A percentile compares a stretch with the other conserved stretches of the same genome.
These are phyloP conservation scores for Sebastes alutus DNA, from an alignment of 2,797 vertebrate species.

Conservation along the genomic window DNA sequence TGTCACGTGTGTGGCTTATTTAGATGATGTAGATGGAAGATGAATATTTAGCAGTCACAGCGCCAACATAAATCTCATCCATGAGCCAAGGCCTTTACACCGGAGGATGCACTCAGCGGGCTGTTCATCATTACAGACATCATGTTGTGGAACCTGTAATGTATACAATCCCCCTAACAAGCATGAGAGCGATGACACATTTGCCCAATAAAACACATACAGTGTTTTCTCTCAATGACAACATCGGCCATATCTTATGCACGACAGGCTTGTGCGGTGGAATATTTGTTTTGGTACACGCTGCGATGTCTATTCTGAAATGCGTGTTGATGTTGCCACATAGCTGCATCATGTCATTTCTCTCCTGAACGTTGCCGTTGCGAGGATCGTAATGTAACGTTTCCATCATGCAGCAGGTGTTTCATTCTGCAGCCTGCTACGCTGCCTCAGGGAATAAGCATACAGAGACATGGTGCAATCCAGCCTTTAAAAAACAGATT, in stretches of 20 bases:
- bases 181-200: slow-evolving; percentile 28
- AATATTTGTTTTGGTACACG: background rate
- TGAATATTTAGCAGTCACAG: slow-evolving; percentile 48
- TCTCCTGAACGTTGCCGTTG: slow-evolving; percentile 8
- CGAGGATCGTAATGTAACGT: slow-evolving; percentile 9
- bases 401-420: slow-evolving; percentile 55
- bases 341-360: slow-evolving; percentile 19
- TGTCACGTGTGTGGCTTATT: slow-evolving; percentile 2
- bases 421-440: background rate
- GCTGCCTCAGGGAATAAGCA: slow-evolving; percentile 16
- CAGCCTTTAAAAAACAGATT: background rate
- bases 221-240: slow-evolving; percentile 25
- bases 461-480: background rate
- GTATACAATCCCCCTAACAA: slow-evolving; percentile 22
- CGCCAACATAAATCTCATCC: slow-evolving; percentile 41
- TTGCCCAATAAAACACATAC: slow-evolving; percentile 24
- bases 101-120: slow-evolving; percentile 26
- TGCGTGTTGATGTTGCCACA: slow-evolving; percentile 11
- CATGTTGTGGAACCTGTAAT: slow-evolving; percentile 30
- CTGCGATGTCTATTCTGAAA: slow-evolving; percentile 16
- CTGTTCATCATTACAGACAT: slow-evolving; percentile 46
- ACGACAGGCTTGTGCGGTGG: background rate
- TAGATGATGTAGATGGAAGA: slow-evolving; percentile 10
- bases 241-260: slow-evolving; percentile 1
- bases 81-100: slow-evolving; percentile 37